These are phyloP conservation scores for Cariama cristata DNA, from an alignment of 2,113 vertebrate species.

Conservation along the genomic window DNA sequence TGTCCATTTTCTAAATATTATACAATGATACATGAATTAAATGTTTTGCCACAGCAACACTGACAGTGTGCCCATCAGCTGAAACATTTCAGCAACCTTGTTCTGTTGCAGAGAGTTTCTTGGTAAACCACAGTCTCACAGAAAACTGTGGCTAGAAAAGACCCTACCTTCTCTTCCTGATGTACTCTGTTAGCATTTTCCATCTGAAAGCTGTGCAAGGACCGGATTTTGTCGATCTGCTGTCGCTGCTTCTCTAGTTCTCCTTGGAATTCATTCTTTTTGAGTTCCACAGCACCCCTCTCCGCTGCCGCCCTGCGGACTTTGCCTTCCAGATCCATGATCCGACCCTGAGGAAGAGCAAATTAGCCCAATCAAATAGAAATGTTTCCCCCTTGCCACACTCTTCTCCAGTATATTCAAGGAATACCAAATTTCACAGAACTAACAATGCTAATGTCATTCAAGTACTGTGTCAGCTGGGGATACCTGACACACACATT, in stretches of 20 bases:
- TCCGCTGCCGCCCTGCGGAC: constrained; percentile 82
- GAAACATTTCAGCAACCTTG: background rate
- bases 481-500: background rate
- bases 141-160: background rate
- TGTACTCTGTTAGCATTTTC: constrained; percentile 80
- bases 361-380: background rate
- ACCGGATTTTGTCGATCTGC: constrained; percentile 84
- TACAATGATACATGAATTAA: background rate
- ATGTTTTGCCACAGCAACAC: background rate
- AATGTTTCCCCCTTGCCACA: background rate
- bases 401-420: background rate
- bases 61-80: background rate
- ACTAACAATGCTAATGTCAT: background rate
- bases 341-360: constrained; percentile 74
- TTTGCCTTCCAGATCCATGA: constrained; percentile 87
- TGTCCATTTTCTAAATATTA: background rate
- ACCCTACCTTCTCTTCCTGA: constrained; percentile 86
- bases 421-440: background rate
- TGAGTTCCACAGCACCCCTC: constrained; percentile 82
- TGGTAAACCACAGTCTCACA: background rate
- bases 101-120: background rate
- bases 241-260: constrained; percentile 85
- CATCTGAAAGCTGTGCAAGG: constrained; percentile 83
- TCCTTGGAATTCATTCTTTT: constrained; percentile 89
- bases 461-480: background rate